These are phyloP conservation scores for Virgularia gustaviana DNA, from an alignment of 92 coral and sea anemone genomes.

Conservation along the genomic window DNA sequence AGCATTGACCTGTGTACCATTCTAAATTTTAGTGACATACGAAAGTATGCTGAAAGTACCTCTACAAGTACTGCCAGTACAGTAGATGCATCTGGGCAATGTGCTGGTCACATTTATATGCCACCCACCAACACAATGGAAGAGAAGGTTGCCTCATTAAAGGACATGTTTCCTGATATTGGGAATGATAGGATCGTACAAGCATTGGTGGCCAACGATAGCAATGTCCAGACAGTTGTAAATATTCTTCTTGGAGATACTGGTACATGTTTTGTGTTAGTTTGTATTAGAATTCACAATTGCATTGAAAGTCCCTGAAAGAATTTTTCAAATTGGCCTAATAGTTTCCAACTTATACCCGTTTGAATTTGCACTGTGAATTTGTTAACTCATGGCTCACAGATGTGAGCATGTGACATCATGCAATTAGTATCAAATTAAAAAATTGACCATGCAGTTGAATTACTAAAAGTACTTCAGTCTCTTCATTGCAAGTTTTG, in stretches of 20 bases:
- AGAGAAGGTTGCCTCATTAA: not conserved
- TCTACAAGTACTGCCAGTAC: not conserved
- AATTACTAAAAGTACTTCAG: no score
- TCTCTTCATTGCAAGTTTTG: no score
- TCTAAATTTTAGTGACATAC: no score
- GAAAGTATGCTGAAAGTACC: no score
- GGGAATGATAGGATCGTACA: not conserved
- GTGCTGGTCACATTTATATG: not conserved
- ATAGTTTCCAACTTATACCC: no score
- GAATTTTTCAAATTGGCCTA: not conserved
- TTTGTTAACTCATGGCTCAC: no score
- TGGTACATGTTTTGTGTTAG: no score
- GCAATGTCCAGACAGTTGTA: conserved; percentile 9
- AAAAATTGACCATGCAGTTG: no score
- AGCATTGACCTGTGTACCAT: no score
- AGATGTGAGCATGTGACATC: no score
- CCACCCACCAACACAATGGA: not conserved
- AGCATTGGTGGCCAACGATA: not conserved
- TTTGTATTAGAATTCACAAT: not conserved
- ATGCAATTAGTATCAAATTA: no score
- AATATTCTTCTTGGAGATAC: not conserved
- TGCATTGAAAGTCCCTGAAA: not conserved
- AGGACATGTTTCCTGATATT: conserved; percentile 6
- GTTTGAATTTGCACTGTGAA: no score
- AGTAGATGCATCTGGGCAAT: not conserved